Evolutionary conservation across 2,797 vertebrate genomes (phyloP).

Genomic region (Phaenicophaeus curvirostris): DNA sequence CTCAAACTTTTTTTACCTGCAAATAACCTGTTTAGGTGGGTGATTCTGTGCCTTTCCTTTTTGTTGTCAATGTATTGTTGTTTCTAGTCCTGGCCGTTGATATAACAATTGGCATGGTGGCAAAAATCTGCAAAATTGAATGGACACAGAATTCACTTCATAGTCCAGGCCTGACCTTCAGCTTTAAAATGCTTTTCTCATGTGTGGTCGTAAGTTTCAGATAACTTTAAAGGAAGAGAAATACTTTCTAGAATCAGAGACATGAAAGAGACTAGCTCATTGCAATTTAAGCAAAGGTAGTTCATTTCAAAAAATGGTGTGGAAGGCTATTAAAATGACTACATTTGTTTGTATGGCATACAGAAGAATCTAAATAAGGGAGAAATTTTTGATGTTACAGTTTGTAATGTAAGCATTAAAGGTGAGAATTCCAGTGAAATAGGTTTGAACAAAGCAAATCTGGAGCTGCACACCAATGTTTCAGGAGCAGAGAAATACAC

Average conservation of each 20-base stretch:
- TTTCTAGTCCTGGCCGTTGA: accelerated
- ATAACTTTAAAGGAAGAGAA: neutral
- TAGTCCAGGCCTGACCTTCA: neutral
- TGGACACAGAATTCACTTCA: neutral
- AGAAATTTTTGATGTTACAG: neutral
- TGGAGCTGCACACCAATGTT: neutral
- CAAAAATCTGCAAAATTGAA: neutral
- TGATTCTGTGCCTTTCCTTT: neutral
- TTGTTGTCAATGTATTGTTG: neutral
- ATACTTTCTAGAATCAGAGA: neutral
- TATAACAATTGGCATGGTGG: neutral
- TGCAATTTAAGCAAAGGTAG: neutral
- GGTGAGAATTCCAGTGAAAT: neutral
- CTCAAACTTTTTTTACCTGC: neutral
- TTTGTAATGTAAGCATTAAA: accelerated
- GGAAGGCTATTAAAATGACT: neutral
- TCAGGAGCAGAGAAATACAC: neutral
- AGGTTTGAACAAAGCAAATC: neutral
- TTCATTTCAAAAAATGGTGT: accelerated
- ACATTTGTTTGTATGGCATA: neutral
- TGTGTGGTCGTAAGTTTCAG: neutral
- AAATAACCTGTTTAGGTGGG: neutral
- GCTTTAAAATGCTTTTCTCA: neutral
- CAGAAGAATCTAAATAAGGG: too few relatives aligned
- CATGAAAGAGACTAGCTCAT: neutral